These are phyloP conservation scores for Drosophila silvestris DNA, from an alignment of 2,888 invertebrate genomes.

Conservation along the genomic window DNA sequence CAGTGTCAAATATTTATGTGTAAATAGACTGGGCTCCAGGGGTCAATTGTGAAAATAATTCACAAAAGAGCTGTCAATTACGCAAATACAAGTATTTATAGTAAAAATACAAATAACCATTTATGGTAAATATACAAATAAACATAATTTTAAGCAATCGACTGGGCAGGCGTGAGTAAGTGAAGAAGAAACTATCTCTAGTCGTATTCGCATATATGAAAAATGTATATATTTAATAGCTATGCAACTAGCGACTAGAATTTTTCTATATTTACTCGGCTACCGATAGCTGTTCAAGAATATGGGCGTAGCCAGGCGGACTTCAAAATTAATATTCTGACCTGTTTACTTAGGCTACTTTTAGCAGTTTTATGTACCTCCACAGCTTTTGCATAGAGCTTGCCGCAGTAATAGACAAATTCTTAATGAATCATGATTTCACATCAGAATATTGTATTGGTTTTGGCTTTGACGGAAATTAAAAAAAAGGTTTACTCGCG, in stretches of 20 bases:
- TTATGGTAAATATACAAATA: neutral
- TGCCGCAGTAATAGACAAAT: too few species aligned
- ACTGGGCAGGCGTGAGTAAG: neutral
- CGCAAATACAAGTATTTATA: too few species aligned
- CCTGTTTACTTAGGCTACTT: neutral
- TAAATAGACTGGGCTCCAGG: too few species aligned
- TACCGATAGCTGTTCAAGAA: neutral
- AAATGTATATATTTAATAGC: neutral
- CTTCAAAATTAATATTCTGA: neutral
- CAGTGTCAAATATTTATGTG: conserved; percentile 4
- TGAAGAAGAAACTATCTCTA: neutral
- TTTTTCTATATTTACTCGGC: neutral
- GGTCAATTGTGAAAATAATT: conserved; percentile 13
- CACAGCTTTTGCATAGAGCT: too few species aligned
- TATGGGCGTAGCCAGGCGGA: neutral
- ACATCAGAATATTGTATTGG: neutral
- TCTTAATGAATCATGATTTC: neutral
- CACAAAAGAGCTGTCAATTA: neutral
- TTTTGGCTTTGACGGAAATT: neutral
- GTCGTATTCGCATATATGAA: neutral
- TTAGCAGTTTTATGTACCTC: neutral
- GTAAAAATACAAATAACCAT: neutral
- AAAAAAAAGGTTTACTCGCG: neutral
- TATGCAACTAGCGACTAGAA: neutral
- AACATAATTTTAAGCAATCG: neutral